phyloP scores from a whole-genome alignment of 2,797 vertebrate species.

The Diglossa cyanea region DNA sequence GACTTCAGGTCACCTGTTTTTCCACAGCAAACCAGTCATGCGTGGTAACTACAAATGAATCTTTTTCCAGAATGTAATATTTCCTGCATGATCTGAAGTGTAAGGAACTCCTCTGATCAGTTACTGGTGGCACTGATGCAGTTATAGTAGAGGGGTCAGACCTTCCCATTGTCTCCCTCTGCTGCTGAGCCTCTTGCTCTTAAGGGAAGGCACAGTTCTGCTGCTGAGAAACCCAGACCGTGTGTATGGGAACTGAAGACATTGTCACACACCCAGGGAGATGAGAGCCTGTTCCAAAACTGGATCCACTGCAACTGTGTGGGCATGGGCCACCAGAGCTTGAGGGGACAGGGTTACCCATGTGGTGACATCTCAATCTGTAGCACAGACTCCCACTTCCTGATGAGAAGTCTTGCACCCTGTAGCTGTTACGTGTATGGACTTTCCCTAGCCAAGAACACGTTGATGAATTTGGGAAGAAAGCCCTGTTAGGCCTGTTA shows the following conservation, averaged over 20 bases:
- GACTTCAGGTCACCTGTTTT: background rate
- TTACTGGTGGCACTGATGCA: background rate
- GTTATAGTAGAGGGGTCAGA: rapidly evolving
- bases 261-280: background rate
- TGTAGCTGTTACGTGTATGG: background rate
- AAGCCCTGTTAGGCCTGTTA: background rate
- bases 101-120: background rate
- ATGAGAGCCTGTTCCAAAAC: background rate
- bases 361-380: background rate
- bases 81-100: background rate
- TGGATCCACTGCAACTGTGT: background rate
- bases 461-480: background rate
- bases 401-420: background rate
- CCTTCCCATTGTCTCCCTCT: background rate
- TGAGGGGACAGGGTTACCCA: background rate
- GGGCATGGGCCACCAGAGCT: too few species aligned
- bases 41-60: background rate
- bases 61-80: background rate
- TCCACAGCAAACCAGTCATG: background rate
- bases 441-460: background rate
- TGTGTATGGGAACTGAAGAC: rapidly evolving
- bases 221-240: background rate
- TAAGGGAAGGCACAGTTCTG: background rate
- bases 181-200: rapidly evolving
- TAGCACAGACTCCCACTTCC: background rate